These are phyloP conservation scores for Botia almorhae DNA, from an alignment of 2,797 vertebrate species.

Conservation along the genomic window DNA sequence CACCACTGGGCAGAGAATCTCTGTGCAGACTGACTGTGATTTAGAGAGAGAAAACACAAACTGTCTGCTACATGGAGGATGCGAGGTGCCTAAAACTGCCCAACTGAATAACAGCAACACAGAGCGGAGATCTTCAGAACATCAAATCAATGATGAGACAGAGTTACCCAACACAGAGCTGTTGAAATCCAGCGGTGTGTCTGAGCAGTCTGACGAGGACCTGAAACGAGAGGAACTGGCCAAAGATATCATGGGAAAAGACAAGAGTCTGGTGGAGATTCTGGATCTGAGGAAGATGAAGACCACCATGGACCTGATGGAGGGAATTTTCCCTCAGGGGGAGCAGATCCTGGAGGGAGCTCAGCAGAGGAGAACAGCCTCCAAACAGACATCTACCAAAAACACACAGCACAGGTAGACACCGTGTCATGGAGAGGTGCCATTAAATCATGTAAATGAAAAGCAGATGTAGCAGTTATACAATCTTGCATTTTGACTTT, in stretches of 20 bases:
- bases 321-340: slow-evolving; percentile 87
- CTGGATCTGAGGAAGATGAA: slow-evolving; percentile 83
- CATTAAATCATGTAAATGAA: too few relatives aligned
- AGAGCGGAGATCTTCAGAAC: slow-evolving; percentile 23
- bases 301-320: slow-evolving; percentile 91
- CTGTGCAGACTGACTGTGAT: slow-evolving; percentile 84
- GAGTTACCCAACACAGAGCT: neutral
- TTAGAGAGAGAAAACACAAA: slow-evolving; percentile 78
- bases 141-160: neutral
- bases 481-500: too few relatives aligned
- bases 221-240: slow-evolving; percentile 89
- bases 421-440: neutral
- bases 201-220: slow-evolving; percentile 77
- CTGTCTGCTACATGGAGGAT: slow-evolving; percentile 67
- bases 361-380: slow-evolving; percentile 83
- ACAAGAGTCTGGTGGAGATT: slow-evolving; percentile 86
- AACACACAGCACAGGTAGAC: slow-evolving; percentile 81
- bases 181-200: neutral
- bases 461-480: too few relatives aligned
- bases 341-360: slow-evolving; percentile 83
- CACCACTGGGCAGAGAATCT: slow-evolving; percentile 82
- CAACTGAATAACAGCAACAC: slow-evolving; percentile 67
- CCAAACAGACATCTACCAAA: slow-evolving; percentile 78
- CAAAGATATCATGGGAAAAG: slow-evolving; percentile 85
- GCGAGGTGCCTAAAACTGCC: slow-evolving; percentile 64